Percentiles rank a stretch among this genome's conserved stretches.
Evolutionary conservation across 2,888 invertebrate species (phyloP).

Genomic region (Orthosia cruda): DNA sequence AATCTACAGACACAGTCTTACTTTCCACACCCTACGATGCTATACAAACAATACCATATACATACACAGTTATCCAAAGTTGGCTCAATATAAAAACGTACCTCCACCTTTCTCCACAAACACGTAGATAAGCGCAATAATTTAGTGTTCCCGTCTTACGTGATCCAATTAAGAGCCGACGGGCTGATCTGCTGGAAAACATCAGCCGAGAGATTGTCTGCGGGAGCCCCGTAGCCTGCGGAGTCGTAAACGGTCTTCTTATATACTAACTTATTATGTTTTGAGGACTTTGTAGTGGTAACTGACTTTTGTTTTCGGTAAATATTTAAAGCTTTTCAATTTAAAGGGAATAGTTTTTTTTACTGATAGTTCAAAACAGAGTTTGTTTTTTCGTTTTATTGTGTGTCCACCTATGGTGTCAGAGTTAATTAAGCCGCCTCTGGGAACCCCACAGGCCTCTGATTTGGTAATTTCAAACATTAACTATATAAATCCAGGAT

Average conservation of each 20-base stretch:
- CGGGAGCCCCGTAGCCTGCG: conserved; percentile 10
- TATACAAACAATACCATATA: neutral
- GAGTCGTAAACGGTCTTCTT: conserved; percentile 41
- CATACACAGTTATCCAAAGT: neutral
- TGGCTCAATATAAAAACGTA: conserved; percentile 47
- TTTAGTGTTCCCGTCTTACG: conserved; percentile 68
- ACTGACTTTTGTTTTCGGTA: neutral
- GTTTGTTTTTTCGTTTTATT: no score
- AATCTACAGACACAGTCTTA: neutral
- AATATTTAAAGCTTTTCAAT: neutral
- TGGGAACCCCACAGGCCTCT: no score
- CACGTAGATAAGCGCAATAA: conserved; percentile 67
- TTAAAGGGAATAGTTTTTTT: no score
- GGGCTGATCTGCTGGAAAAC: conserved; percentile 62
- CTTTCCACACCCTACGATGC: neutral
- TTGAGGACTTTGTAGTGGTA: neutral
- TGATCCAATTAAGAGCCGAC: conserved; percentile 66
- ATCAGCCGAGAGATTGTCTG: conserved; percentile 58
- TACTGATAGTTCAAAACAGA: no score
- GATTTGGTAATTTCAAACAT: no score
- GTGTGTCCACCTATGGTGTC: no score
- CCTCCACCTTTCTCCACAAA: conserved; percentile 57
- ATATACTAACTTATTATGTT: conserved; percentile 43
- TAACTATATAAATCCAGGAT: no score
- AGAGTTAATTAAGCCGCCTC: no score